Evolutionary conservation across 2,888 invertebrate genomes (phyloP).

Genomic region (Pyralis farinalis): DNA sequence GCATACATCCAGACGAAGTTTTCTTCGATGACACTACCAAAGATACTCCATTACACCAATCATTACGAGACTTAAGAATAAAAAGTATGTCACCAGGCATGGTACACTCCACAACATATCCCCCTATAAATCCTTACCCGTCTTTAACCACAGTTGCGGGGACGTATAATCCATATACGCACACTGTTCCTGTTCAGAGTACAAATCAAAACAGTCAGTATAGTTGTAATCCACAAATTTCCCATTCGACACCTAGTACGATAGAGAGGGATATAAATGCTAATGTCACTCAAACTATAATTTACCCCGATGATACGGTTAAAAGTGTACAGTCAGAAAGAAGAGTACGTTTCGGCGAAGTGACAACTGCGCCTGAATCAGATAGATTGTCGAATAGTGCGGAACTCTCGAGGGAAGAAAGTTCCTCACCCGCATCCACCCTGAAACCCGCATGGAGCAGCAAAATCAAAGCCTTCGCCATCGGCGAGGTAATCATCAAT

Average conservation of each 20-base stretch:
- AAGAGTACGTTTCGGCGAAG: conserved; percentile 74
- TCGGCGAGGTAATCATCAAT: conserved; percentile 79
- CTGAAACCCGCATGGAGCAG: conserved; percentile 76
- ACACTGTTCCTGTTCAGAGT: conserved; percentile 54
- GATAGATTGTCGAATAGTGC: conserved; percentile 60
- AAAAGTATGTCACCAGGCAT: conserved; percentile 51
- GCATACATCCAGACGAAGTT: conserved; percentile 62
- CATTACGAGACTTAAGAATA: conserved; percentile 57
- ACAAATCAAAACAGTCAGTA: conserved; percentile 41
- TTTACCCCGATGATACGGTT: conserved; percentile 44
- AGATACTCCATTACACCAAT: conserved; percentile 44
- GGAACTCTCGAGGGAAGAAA: conserved; percentile 57
- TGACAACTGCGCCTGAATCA: conserved; percentile 60
- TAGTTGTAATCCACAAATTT: conserved; percentile 39
- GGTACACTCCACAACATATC: conserved; percentile 70
- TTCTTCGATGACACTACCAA: conserved; percentile 40
- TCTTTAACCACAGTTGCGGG: conserved; percentile 73
- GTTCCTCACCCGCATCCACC: conserved; percentile 55
- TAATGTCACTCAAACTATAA: conserved; percentile 49
- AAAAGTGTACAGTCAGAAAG: conserved; percentile 70
- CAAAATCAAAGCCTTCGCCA: conserved; percentile 78
- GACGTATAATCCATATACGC: conserved; percentile 70
- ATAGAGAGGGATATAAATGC: conserved; percentile 61
- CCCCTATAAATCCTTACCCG: conserved; percentile 69
- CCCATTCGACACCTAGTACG: conserved; percentile 45